Base-by-base conservation (phyloP, 2,797 vertebrate species). In the Scyliorhinus canicula region DNA sequence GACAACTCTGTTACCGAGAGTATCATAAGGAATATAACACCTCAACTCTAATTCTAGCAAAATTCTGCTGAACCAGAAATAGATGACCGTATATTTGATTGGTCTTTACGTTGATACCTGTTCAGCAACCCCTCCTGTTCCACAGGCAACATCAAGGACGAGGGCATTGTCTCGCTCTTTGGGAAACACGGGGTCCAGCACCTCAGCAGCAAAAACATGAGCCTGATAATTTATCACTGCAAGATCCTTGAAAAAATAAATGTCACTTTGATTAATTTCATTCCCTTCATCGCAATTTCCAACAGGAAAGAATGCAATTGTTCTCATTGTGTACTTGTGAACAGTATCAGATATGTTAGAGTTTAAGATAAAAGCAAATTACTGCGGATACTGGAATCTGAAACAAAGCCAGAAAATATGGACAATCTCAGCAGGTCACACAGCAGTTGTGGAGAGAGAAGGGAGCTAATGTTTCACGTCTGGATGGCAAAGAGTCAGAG, bases 131-230 rank as follows among this genome's bases (percentile, higher is more conserved):
- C 98, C 96, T 95, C 98, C 98, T 1, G 98, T 99, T n/a, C 98
- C 98, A 96, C 98, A 99, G 35, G 98, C 98, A 95, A 99, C 98
- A 57, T 99, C 98, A 95, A 99, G 96, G 95, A 99, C 97, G 50
- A 97, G 57, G 2, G 98, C 97, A 6, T 93, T 95, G 0, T 96
- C 97, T 24, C 96, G 96, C 0, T 96, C 96, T 3, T 96, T 96
- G 0, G 94, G 95, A 95, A 98, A 98, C 95, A 97, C 96, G 74
- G 96, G 96, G 9, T 97, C 96, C 95, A 99, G 96, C 69, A 96
- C 97, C 84, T 96, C 96, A 71, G 98, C 98, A 28, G 98, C 98
- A 26, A 98, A 96, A 88, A 28, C 4, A 0, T 98, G 98, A 4
- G 98, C 98, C 0, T 95, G 96, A 96, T 98, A 99, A 50, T 98